Evolutionary conservation across 1,140 invertebrate species (phyloP), one percentile per base, ranked within the genome.

Genomic region (Pseudomyrmex cubaensis): DNA sequence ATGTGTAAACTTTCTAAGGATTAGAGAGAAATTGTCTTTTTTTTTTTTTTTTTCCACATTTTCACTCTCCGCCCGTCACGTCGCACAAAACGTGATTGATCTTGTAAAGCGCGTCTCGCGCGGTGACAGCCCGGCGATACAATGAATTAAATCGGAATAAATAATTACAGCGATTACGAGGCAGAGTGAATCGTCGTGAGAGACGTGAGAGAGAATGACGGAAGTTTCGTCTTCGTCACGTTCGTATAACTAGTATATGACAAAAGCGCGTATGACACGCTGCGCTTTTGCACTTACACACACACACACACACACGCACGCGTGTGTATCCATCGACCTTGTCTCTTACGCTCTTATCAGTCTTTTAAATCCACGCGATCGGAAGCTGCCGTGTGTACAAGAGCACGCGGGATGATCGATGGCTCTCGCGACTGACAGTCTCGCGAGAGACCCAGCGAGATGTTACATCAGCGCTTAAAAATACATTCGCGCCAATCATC

Each of bases 321-420:
- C 46, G 50, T 56, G 52, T 10, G 48, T 52, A 82, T 73, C 70
- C 5, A 74, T 22, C 82, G 75, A 84, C 80, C 86, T 87, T 82
- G 73, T 76, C 73, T 76, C 15, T 35, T 35, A 35, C 35, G 8
- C 74, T 72, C 69, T 88, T 88, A 88, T 88, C 84, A 87, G 75
- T 74, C 80, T 67, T 63, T 78, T 61, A 82, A 84, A 74, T 83
- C 64, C 64, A n/a, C 22, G 52, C 85, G 80, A 54, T 48, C 72
- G 80, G 70, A 67, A 87, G 72, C 46, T 54, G 63, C 85, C 82
- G 78, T 84, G 35, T 35, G 35, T 35, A 84, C 78, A 84, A 48
- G 82, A 87, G 63, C 73, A 46, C 46, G 35, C 35, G 35, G 82
- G 72, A 78, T 87, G 85, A 87, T 87, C 78, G 85, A 87, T 83